Base-by-base conservation (phyloP, 2,797 vertebrate genomes). In the Phrynocephalus guinanensis region DNA sequence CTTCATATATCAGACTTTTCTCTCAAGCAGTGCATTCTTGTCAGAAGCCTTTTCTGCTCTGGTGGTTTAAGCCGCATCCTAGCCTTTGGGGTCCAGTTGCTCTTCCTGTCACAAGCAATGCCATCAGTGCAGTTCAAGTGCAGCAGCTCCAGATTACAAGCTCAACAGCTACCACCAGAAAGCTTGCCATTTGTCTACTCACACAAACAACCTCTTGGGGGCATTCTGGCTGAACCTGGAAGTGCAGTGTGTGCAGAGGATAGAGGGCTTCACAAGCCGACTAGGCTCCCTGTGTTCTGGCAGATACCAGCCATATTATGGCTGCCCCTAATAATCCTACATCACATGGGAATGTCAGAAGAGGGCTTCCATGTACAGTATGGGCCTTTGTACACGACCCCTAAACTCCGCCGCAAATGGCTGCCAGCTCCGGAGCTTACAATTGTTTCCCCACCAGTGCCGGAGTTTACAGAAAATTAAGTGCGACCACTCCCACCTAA, bases 21-120 rank as follows among this genome's bases (percentile, higher is more conserved):
- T 38, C 90, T 84, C 67, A 70, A 93, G 77, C 67, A 90, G 80
- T 24, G 75, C 33, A 28, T 84, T 91, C 90, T 91, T 86, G 82
- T 91, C 93, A 81, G 66, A 80, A 91, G 87, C 88, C 87, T 91
- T 20, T 4, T 93, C 93, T 92, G 38, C 71, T 90, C 90, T 88
- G 79, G 67, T 86, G 84, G 91, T 89, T 93, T 90, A 93, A 91
- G 50, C 76, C 87, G 63, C 16, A 76, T 86, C 50, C 33, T 72
- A 80, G 20, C 84, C 82, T 75, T 38, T 68, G 86, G 89, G 87
- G 79, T 26, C 83, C 67, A 85, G 87, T 87, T 94, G 92, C 84
- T 92, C 82, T 91, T 91, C 80, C 70, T 82, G 85, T 81, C 92
- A 93, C 86, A 93, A 38, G 38, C 52, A 3, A 48, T 91, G 68